Conservation (phyloP, 2,888 invertebrate genomes). For the Odontomyia ornata region DNA sequence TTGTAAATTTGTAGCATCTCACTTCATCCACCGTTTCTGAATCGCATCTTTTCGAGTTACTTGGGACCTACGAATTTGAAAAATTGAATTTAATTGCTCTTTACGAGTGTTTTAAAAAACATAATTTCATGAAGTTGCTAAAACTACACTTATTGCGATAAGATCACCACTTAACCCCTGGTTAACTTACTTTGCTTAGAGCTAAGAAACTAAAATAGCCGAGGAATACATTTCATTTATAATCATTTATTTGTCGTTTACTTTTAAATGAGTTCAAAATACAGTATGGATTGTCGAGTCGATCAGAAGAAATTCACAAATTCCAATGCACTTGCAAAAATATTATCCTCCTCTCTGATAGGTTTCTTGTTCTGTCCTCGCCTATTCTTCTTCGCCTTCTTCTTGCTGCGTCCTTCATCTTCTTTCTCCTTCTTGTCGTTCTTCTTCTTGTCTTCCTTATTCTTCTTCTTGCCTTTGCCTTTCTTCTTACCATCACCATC, state of each 20-base stretch:
- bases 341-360: not conserved
- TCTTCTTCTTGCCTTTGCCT: constrained; percentile 11
- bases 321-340: constrained; percentile 8
- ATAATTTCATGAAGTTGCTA: too few species aligned
- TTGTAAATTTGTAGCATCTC: too few species aligned
- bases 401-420: not conserved
- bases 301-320: constrained; percentile 19
- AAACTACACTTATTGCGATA: too few species aligned
- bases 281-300: not conserved
- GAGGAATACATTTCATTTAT: too few species aligned
- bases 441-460: not conserved
- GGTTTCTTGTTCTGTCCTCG: not conserved
- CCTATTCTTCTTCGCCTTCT: not conserved
- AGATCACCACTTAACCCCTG: too few species aligned
- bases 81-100: too few species aligned
- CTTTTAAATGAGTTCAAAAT: not conserved
- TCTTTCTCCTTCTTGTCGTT: not conserved
- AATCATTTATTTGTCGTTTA: not conserved
- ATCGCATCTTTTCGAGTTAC: too few species aligned
- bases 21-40: too few species aligned
- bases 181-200: too few species aligned
- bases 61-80: too few species aligned
- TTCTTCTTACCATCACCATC: not conserved
- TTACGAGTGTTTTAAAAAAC: too few species aligned
- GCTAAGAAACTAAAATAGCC: too few species aligned